A percentile compares a stretch with the other conserved stretches of the same genome.
These are phyloP conservation scores for Siniperca obscura DNA, from an alignment of 2,797 vertebrate genomes.

Conservation along the genomic window DNA sequence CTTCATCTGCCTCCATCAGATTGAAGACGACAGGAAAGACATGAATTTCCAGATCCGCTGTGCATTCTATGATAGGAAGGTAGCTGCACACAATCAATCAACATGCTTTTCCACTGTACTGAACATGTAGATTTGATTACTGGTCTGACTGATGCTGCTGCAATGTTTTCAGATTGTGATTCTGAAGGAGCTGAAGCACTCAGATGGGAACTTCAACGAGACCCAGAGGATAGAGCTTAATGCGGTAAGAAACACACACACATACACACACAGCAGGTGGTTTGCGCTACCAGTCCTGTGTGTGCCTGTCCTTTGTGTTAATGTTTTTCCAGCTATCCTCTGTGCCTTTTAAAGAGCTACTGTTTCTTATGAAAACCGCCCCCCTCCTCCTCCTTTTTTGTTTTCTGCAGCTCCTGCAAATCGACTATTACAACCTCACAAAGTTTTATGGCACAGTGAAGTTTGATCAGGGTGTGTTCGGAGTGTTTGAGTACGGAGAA, in stretches of 20 bases:
- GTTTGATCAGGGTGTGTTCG: conserved; percentile 90
- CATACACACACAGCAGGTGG: neutral
- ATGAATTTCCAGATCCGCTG: conserved; percentile 84
- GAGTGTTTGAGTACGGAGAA: conserved; percentile 94
- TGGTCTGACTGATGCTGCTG: neutral
- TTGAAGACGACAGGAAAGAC: conserved; percentile 91
- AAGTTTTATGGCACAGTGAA: conserved; percentile 99
- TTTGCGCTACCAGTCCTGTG: neutral
- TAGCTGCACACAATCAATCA: conserved; percentile 30
- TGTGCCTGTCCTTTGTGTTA: neutral
- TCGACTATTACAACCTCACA: conserved; percentile 98
- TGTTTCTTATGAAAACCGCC: neutral
- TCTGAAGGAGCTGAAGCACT: conserved; percentile 92
- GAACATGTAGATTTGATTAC: neutral
- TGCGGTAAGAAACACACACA: conserved; percentile 79
- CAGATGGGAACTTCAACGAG: conserved; percentile 91
- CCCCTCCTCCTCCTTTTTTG: neutral
- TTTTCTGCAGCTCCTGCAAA: conserved; percentile 88
- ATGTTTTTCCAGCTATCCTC: conserved; percentile 15
- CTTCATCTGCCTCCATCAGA: conserved; percentile 79
- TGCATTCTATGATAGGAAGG: conserved; percentile 96
- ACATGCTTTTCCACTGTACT: neutral
- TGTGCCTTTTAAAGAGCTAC: neutral
- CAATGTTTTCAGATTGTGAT: conserved; percentile 88
- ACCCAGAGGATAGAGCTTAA: conserved; percentile 94